Conservation (phyloP, 2,888 invertebrate species). For the Uropetala carovei region DNA sequence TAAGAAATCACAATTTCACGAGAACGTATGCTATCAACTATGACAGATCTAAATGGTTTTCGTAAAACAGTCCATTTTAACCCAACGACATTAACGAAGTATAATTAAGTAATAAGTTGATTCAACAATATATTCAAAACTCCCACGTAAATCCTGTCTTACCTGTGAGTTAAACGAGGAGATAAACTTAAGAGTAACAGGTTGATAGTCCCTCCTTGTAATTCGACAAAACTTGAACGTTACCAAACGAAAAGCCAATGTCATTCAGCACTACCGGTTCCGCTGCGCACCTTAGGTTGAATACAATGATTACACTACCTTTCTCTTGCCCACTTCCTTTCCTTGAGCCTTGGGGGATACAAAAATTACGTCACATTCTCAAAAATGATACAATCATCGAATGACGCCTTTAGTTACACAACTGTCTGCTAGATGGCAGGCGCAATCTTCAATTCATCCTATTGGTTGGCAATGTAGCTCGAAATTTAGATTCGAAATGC, state of each 20-base stretch:
- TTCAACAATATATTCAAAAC: slow-evolving; percentile 5
- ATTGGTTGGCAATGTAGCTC: too few relatives aligned
- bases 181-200: too few relatives aligned
- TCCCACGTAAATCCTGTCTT: not conserved
- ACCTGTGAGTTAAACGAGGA: not conserved
- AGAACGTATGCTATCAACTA: not conserved
- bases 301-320: not conserved
- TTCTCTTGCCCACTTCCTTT: not conserved
- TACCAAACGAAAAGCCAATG: too few relatives aligned
- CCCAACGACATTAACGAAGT: not conserved
- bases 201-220: too few relatives aligned
- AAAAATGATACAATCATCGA: not conserved
- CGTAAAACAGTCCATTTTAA: not conserved
- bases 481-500: too few relatives aligned
- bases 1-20: not conserved
- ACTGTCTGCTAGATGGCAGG: too few relatives aligned
- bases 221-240: too few relatives aligned
- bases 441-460: too few relatives aligned
- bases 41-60: not conserved
- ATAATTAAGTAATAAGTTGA: not conserved
- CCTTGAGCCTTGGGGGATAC: not conserved
- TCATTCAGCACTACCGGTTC: too few relatives aligned
- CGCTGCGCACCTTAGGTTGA: too few relatives aligned
- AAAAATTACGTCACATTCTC: not conserved
- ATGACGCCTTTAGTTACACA: too few relatives aligned